Percentiles rank a stretch among this genome's conserved stretches.
phyloP scores from a whole-genome alignment of 2,113 vertebrate species.

The Micronycteris hirsuta region DNA sequence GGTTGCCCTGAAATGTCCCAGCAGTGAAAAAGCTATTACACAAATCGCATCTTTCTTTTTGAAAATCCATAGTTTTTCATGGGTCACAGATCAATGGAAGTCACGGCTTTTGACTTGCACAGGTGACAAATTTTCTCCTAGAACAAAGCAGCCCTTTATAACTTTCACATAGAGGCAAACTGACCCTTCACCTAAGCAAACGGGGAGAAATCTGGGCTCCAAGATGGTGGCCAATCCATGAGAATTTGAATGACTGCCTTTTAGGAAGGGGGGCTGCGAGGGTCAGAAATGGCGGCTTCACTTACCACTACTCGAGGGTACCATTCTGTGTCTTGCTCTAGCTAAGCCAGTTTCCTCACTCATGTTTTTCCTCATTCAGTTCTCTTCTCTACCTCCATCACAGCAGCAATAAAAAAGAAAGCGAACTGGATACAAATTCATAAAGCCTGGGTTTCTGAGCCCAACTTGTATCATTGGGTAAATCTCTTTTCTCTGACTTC shows the following conservation, averaged over 20 bases:
- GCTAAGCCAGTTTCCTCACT: neutral
- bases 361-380: neutral
- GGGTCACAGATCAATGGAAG: conserved; percentile 22
- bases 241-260: neutral
- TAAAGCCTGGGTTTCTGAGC: neutral
- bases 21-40: conserved; percentile 22
- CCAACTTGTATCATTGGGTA: neutral
- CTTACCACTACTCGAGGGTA: neutral
- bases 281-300: neutral
- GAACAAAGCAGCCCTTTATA: conserved; percentile 37
- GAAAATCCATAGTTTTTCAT: neutral
- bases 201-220: neutral
- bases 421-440: neutral
- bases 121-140: conserved; percentile 20
- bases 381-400: neutral
- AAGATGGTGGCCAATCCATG: neutral
- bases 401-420: neutral
- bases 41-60: conserved; percentile 37
- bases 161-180: neutral
- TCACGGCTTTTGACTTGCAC: conserved; percentile 26
- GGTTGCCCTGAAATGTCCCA: conserved; percentile 15
- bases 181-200: neutral
- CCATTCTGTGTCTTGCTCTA: neutral
- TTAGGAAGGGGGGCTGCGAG: neutral
- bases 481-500: neutral